phyloP scores from a whole-genome alignment of 2,888 invertebrate genomes.

The Orthosia gracilis region DNA sequence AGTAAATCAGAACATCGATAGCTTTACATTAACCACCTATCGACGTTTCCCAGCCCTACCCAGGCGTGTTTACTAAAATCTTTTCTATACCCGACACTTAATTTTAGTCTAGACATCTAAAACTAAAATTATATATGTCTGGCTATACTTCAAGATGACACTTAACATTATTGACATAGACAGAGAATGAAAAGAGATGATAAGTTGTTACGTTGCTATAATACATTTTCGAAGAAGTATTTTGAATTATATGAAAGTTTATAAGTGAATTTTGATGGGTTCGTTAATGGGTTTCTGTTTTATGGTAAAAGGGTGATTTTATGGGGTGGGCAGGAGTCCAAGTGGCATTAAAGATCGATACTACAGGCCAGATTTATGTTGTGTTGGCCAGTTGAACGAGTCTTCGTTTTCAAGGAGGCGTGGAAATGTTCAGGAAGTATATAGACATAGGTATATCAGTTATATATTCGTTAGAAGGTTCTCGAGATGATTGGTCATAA shows the following conservation, averaged over 20 bases:
- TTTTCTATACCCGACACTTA: conserved; percentile 55
- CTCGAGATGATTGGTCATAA: neutral
- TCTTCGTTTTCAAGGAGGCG: conserved; percentile 28
- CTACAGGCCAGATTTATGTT: conserved; percentile 52
- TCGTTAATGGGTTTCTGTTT: conserved; percentile 64
- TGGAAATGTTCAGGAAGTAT: conserved; percentile 16
- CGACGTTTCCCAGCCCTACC: conserved; percentile 32
- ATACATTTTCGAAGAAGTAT: conserved; percentile 59
- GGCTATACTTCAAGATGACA: conserved; percentile 66
- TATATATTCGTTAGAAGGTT: neutral
- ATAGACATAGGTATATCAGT: neutral
- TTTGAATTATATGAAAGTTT: conserved; percentile 66
- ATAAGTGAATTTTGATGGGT: conserved; percentile 70
- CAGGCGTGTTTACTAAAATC: conserved; percentile 46
- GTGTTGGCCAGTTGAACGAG: conserved; percentile 49
- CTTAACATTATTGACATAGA: conserved; percentile 63
- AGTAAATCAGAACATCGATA: conserved; percentile 11
- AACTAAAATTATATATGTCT: conserved; percentile 62
- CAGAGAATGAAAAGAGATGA: conserved; percentile 41
- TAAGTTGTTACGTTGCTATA: conserved; percentile 30
- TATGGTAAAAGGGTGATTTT: conserved; percentile 67
- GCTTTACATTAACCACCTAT: neutral
- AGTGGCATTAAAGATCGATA: conserved; percentile 63
- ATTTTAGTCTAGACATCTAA: conserved; percentile 65
- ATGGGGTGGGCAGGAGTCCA: conserved; percentile 63